These are phyloP conservation scores for Drosophila recens DNA, from an alignment of 2,888 invertebrate genomes.

Conservation along the genomic window DNA sequence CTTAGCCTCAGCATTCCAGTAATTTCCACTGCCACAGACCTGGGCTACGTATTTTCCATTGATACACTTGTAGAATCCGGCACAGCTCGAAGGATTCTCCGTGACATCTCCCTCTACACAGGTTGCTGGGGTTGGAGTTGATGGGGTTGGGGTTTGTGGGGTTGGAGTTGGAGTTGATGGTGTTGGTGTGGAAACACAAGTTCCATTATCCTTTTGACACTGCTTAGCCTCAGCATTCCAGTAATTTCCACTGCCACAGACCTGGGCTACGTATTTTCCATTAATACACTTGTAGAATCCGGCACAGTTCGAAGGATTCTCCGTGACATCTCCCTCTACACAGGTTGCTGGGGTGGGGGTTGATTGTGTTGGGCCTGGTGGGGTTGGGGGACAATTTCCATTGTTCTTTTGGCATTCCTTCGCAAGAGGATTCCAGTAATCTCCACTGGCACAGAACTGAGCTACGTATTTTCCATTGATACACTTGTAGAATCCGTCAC, in stretches of 20 bases:
- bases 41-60: not conserved
- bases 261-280: not conserved
- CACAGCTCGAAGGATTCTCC: not conserved
- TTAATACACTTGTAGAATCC: conserved; percentile 4
- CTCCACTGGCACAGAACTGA: not conserved
- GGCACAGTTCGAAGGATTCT: not conserved
- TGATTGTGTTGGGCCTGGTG: not conserved
- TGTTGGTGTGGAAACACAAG: not conserved
- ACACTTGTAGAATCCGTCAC: not conserved
- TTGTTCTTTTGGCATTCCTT: not conserved
- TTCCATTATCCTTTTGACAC: not conserved
- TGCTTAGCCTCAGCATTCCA: not conserved
- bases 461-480: conserved; percentile 1
- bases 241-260: not conserved
- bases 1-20: not conserved
- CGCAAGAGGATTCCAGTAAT: not conserved
- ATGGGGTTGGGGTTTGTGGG: conserved; percentile 1
- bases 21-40: not conserved
- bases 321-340: not conserved
- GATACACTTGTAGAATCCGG: not conserved
- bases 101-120: not conserved
- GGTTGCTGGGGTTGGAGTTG: not conserved
- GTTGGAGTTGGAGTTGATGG: not conserved
- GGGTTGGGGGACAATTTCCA: conserved; percentile 1
- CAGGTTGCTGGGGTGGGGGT: not conserved